A percentile compares a stretch with the other conserved stretches of the same genome.
These are phyloP conservation scores for Matsumyia berberina DNA, from an alignment of 2,888 invertebrate species.

Conservation along the genomic window DNA sequence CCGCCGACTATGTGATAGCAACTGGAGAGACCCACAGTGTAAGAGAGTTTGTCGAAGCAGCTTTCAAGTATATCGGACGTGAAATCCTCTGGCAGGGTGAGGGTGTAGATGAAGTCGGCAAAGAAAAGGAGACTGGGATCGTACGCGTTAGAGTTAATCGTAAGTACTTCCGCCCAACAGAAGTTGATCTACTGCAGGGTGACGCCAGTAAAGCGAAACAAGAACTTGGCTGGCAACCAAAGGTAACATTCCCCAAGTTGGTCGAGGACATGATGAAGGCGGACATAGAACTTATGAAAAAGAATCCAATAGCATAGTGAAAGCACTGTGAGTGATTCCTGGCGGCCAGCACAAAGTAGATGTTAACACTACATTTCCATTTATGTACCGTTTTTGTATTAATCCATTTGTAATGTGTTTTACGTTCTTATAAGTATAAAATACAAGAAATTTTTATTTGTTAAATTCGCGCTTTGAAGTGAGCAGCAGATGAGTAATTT, in stretches of 20 bases:
- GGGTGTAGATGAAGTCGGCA: constrained; percentile 91
- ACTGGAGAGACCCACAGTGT: constrained; percentile 98
- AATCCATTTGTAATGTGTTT: constrained; percentile 40
- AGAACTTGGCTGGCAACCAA: constrained; percentile 94
- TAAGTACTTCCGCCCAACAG: constrained; percentile 98
- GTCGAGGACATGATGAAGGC: constrained; percentile 97
- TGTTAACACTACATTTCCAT: constrained; percentile 65
- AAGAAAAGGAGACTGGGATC: constrained; percentile 88
- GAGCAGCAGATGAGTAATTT: not conserved
- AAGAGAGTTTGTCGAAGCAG: constrained; percentile 96
- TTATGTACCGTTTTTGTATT: constrained; percentile 44
- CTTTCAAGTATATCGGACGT: constrained; percentile 93
- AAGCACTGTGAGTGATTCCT: constrained; percentile 6
- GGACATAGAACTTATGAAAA: constrained; percentile 95
- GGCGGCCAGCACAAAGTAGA: constrained; percentile 65
- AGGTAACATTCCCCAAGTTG: constrained; percentile 91
- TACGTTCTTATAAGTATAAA: constrained; percentile 32
- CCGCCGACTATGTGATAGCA: constrained; percentile 99
- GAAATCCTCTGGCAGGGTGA: constrained; percentile 94
- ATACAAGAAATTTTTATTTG: constrained; percentile 24
- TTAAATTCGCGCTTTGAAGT: not conserved
- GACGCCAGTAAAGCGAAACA: constrained; percentile 95
- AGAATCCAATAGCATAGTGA: constrained; percentile 93
- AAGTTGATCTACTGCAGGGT: constrained; percentile 97
- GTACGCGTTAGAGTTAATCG: constrained; percentile 95